These are phyloP conservation scores for Pangasius larnaudii DNA, from an alignment of 2,797 vertebrate genomes.

Conservation along the genomic window DNA sequence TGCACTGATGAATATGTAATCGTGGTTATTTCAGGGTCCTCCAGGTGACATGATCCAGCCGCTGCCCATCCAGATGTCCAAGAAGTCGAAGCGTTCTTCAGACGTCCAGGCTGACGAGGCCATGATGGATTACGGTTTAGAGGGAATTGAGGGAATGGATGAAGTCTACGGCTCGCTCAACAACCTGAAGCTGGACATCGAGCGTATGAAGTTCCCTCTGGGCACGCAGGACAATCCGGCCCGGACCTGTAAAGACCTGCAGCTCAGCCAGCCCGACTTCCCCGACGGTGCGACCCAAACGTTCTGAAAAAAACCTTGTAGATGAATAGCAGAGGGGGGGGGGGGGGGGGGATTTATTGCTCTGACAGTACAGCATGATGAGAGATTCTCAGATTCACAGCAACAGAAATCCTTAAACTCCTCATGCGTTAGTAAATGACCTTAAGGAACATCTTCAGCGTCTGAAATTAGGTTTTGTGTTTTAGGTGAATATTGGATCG, in stretches of 20 bases:
- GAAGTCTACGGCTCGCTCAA: constrained; percentile 94
- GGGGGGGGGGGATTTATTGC: too few relatives aligned
- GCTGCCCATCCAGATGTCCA: constrained; percentile 85
- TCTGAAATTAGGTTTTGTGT: not conserved
- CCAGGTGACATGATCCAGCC: constrained; percentile 93
- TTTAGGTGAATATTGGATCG: constrained; percentile 96
- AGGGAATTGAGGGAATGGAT: constrained; percentile 85
- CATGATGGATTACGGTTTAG: constrained; percentile 82
- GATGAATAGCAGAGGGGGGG: not conserved
- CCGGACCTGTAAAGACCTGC: constrained; percentile 94
- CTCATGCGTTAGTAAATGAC: not conserved
- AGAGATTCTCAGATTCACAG: not conserved
- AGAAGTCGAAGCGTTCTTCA: constrained; percentile 83
- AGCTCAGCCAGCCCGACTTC: constrained; percentile 93
- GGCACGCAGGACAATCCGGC: constrained; percentile 95
- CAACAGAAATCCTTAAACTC: not conserved
- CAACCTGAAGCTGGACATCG: constrained; percentile 94
- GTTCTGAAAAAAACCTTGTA: too few relatives aligned
- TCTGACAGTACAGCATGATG: not conserved
- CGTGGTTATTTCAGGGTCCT: constrained; percentile 81
- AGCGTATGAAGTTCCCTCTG: constrained; percentile 96
- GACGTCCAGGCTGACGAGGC: constrained; percentile 84
- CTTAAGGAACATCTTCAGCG: not conserved
- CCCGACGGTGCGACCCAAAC: constrained; percentile 84
- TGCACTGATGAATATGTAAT: not conserved